These are phyloP conservation scores for Hymenochirus boettgeri DNA, from an alignment of 2,113 vertebrate species.

Conservation along the genomic window DNA sequence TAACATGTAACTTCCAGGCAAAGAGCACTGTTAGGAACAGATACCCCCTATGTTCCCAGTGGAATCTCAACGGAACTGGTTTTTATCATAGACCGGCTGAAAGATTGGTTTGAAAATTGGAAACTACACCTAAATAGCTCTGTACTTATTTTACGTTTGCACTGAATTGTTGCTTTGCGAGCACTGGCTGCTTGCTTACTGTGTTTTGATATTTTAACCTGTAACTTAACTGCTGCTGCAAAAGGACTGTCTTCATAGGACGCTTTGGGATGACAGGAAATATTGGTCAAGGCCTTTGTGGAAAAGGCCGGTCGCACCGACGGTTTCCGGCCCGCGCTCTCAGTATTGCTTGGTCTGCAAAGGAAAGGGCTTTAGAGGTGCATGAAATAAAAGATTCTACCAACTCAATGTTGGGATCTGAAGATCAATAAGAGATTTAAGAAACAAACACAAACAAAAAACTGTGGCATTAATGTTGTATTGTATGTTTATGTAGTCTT, in stretches of 20 bases:
- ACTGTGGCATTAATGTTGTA: slow-evolving; percentile 54
- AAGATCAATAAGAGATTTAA: slow-evolving; percentile 44
- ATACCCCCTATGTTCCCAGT: too few species aligned
- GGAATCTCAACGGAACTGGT: too few species aligned
- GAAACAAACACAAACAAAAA: slow-evolving; percentile 50
- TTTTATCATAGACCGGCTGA: too few species aligned
- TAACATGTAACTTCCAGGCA: slow-evolving; percentile 50
- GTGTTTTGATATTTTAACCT: slow-evolving; percentile 62
- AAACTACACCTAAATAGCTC: slow-evolving; percentile 58
- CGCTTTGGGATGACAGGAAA: slow-evolving; percentile 27
- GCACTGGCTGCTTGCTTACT: slow-evolving; percentile 70
- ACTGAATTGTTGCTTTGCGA: slow-evolving; percentile 71
- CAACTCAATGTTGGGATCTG: slow-evolving; percentile 45
- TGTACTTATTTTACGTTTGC: slow-evolving; percentile 63
- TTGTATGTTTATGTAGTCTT: slow-evolving; percentile 60
- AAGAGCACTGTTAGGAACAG: slow-evolving; percentile 49
- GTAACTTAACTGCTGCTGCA: slow-evolving; percentile 72
- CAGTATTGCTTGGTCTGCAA: slow-evolving; percentile 35
- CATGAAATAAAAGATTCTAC: slow-evolving; percentile 43
- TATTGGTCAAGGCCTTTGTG: slow-evolving; percentile 31
- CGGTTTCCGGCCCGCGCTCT: slow-evolving; percentile 42
- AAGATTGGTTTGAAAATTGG: too few species aligned
- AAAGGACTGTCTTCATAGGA: slow-evolving; percentile 51
- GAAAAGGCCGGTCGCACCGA: slow-evolving; percentile 22
- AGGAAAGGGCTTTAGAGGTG: slow-evolving; percentile 55